Percentiles rank a stretch among this genome's conserved stretches.
Conservation (phyloP, 1,140 invertebrate genomes). For the Nephotettix cincticeps region DNA sequence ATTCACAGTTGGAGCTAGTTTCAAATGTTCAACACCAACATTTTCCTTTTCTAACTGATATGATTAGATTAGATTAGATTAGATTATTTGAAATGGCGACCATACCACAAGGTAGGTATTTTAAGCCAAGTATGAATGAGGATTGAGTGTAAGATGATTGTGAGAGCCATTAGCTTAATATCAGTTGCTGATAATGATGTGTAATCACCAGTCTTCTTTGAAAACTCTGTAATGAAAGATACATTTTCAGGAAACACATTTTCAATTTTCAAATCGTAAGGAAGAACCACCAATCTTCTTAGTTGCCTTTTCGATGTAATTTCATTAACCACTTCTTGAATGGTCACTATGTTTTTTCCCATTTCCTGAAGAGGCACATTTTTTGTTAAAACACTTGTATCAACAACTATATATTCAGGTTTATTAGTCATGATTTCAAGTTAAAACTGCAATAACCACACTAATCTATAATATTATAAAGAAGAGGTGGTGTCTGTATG, state of each 20-base stretch:
- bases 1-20: slow-evolving; percentile 64
- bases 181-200: slow-evolving; percentile 87
- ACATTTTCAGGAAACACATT: slow-evolving; percentile 81
- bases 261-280: slow-evolving; percentile 82
- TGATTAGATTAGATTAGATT: no score
- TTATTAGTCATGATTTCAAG: slow-evolving; percentile 43
- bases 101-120: no score
- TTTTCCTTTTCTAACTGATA: slow-evolving; percentile 90
- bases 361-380: slow-evolving; percentile 68
- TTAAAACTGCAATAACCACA: no score
- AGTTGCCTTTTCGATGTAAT: slow-evolving; percentile 85
- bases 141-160: no score
- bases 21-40: slow-evolving; percentile 74
- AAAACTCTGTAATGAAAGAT: slow-evolving; percentile 83
- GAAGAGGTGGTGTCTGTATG: no score
- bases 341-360: slow-evolving; percentile 80
- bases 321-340: slow-evolving; percentile 87
- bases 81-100: no score
- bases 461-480: no score
- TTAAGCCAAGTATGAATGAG: no score
- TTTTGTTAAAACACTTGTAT: slow-evolving; percentile 63
- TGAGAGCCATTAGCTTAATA: slow-evolving; percentile 90
- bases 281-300: slow-evolving; percentile 78
- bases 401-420: slow-evolving; percentile 56
- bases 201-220: slow-evolving; percentile 98